Evolutionary conservation across 1,140 invertebrate genomes (phyloP).

Genomic region (Venustaconcha ellipsiformis): DNA sequence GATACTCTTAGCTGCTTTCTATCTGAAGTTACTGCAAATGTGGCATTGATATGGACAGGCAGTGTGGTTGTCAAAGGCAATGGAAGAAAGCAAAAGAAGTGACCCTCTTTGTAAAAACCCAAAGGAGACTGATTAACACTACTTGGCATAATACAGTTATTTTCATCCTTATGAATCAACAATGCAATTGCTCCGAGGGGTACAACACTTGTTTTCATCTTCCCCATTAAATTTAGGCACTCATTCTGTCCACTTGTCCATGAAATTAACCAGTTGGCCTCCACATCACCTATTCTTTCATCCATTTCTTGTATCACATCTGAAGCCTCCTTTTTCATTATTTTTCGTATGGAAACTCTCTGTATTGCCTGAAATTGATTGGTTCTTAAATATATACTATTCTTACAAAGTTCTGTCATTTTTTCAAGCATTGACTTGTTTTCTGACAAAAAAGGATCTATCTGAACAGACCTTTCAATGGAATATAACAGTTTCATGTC

Average conservation of each 20-base stretch:
- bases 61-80: conserved; percentile 35
- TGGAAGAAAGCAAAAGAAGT: conserved; percentile 49
- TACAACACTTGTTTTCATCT: conserved; percentile 17
- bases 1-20: conserved; percentile 21
- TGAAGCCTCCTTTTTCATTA: neutral
- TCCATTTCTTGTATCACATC: neutral
- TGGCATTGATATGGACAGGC: conserved; percentile 48
- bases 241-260: conserved; percentile 37
- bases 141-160: too few species aligned
- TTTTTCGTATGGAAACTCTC: neutral
- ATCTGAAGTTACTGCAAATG: conserved; percentile 40
- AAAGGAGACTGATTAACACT: too few species aligned
- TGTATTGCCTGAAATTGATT: neutral
- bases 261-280: conserved; percentile 31
- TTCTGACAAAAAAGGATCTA: too few species aligned
- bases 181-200: conserved; percentile 41
- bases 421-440: too few species aligned
- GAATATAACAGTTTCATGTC: too few species aligned
- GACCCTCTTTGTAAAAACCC: conserved; percentile 40
- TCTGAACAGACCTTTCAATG: too few species aligned
- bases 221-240: conserved; percentile 3
- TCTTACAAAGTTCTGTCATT: neutral
- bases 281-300: neutral
- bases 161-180: too few species aligned
- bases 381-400: neutral